phyloP scores from a whole-genome alignment of 2,888 invertebrate genomes.

The Spodoptera littoralis region DNA sequence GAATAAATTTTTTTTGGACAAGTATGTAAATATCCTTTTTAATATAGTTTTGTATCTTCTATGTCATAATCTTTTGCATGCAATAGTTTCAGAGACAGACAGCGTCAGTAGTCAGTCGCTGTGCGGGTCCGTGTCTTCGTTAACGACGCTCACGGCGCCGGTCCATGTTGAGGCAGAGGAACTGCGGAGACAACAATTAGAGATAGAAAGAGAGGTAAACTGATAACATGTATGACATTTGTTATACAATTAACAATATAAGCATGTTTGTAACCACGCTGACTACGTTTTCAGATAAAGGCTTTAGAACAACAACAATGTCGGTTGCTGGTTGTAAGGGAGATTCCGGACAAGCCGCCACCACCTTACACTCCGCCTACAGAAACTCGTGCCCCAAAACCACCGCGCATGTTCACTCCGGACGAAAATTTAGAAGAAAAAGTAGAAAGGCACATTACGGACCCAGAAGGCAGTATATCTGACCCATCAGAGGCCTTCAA shows the following conservation, averaged over 20 bases:
- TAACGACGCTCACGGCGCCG: slow-evolving; percentile 63
- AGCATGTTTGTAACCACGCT: background rate
- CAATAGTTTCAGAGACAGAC: slow-evolving; percentile 52
- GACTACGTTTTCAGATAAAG: slow-evolving; percentile 74
- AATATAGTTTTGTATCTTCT: background rate
- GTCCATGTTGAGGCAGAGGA: slow-evolving; percentile 79
- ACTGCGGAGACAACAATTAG: slow-evolving; percentile 79
- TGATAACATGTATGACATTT: background rate
- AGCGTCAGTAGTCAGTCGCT: slow-evolving; percentile 57
- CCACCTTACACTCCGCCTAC: slow-evolving; percentile 83
- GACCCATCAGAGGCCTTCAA: slow-evolving; percentile 71
- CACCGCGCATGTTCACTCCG: slow-evolving; percentile 65
- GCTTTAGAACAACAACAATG: slow-evolving; percentile 83
- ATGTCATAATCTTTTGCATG: background rate
- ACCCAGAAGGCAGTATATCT: slow-evolving; percentile 33
- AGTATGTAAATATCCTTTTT: no score
- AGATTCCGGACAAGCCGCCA: slow-evolving; percentile 85
- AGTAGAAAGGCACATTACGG: slow-evolving; percentile 61
- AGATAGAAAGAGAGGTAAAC: slow-evolving; percentile 82
- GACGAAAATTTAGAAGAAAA: slow-evolving; percentile 66
- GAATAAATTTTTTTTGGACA: no score
- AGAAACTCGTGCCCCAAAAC: slow-evolving; percentile 62
- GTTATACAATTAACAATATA: background rate
- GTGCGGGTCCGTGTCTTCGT: slow-evolving; percentile 50
- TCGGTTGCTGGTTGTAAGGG: slow-evolving; percentile 78